Evolutionary conservation across 2,797 vertebrate species (phyloP).

Genomic region (Petrocephalus sullivani): DNA sequence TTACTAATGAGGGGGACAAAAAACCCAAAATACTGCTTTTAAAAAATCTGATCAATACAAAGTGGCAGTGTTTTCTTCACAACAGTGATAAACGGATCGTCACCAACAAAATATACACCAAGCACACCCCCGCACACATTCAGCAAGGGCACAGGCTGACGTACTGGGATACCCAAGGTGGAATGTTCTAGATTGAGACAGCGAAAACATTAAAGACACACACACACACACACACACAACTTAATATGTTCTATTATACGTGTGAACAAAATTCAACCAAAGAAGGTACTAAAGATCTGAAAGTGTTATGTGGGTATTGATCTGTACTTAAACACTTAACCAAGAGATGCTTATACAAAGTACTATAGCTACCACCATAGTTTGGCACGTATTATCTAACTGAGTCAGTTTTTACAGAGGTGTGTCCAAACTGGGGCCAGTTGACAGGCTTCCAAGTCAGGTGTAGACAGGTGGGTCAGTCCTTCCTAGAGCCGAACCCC

Average conservation of each 20-base stretch:
- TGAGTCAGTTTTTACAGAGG: slow-evolving; percentile 37
- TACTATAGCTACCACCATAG: slow-evolving; percentile 44
- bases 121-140: neutral
- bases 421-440: slow-evolving; percentile 32
- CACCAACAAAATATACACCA: slow-evolving; percentile 10
- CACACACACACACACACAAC: neutral
- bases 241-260: neutral
- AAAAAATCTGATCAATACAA: slow-evolving; percentile 34
- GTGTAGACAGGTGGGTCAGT: slow-evolving; percentile 31
- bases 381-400: slow-evolving; percentile 53
- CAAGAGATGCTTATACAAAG: slow-evolving; percentile 20
- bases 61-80: slow-evolving; percentile 28
- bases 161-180: neutral
- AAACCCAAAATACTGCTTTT: slow-evolving; percentile 32
- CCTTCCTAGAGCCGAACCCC: slow-evolving; percentile 23
- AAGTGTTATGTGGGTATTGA: neutral
- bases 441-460: neutral
- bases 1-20: slow-evolving; percentile 11
- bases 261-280: neutral
- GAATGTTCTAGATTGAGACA: neutral
- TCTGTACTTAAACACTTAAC: slow-evolving; percentile 10
- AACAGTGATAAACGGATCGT: slow-evolving; percentile 24
- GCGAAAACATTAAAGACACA: neutral
- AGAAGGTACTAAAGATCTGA: neutral
- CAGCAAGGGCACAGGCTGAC: neutral